Base-by-base conservation (phyloP, 1,140 invertebrate genomes). In the Drosophila seguyi region DNA sequence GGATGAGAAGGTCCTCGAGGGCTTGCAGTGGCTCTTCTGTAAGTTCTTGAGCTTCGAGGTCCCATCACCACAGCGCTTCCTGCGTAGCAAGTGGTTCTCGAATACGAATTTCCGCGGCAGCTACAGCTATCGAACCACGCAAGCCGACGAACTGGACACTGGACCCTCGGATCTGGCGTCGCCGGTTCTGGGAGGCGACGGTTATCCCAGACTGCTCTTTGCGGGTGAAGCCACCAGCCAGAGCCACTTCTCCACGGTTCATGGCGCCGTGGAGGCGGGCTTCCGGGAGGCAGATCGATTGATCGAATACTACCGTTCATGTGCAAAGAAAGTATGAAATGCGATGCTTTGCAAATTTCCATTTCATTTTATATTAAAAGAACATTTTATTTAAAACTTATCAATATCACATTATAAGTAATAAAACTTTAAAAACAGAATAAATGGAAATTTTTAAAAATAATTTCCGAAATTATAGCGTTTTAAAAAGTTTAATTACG, bases 201-300 rank as follows among this genome's bases (percentile, higher is more conserved):
- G 60, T 16, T 1, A 22, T 10, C 84, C 81, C 0, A 44, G 84
- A 1, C 91, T 95, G 8, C 75, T 96, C 2, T 96, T 97, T 91
- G 96, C 95, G 22, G 96, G 96, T 0, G 96, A 97, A 93, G 96
- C 96, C 1, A 95, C 96, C 1, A 95, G 95, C 56, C 81, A 94
- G 25, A 92, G 94, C 62, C 94, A 94, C 84, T 97, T 95, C 85
- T 96, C 95, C 4, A 96, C 96, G 0, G 97, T 96, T 4, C 97
- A 98, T 91, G 97, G 97, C 11, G 97, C 97, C 1, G 92, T 97
- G 2, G 95, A 96, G 92, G 94, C 95, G 14, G 97, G 97, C 0
- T 95, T 95, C 85, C 93, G 96, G 60, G 97, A 97, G 93, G 97
- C 97, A 6, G 93, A 96, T 29, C 80, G 90, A 7, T 22, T 92